A percentile compares a stretch with the other conserved stretches of the same genome.
phyloP scores from a whole-genome alignment of 1,140 invertebrate genomes.

The Andricus grossulariae region DNA sequence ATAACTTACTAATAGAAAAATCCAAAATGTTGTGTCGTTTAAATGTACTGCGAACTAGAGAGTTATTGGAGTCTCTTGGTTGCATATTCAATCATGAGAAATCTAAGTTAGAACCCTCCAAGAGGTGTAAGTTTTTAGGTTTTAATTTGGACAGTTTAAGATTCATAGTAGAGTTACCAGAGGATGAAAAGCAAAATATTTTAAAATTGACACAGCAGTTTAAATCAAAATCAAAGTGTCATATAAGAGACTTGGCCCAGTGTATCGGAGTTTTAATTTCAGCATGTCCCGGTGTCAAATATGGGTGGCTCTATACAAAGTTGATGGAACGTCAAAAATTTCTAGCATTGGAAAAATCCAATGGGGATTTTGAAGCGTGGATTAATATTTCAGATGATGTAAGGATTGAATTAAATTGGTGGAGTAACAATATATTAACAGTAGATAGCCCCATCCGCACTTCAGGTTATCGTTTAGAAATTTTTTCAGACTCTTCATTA shows the following conservation, averaged over 20 bases:
- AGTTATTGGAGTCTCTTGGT: constrained; percentile 36
- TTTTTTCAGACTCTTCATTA: constrained; percentile 37
- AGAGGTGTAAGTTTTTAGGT: constrained; percentile 38
- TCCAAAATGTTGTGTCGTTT: neutral
- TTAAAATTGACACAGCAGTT: neutral
- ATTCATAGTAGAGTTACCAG: neutral
- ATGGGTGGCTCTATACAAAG: constrained; percentile 22
- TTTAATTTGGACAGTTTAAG: constrained; percentile 34
- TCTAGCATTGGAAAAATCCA: constrained; percentile 25
- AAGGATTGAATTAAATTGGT: constrained; percentile 32
- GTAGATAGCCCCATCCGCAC: neutral
- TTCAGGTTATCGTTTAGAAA: constrained; percentile 14
- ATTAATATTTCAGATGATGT: neutral
- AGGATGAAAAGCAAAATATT: neutral
- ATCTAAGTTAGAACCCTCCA: constrained; percentile 34
- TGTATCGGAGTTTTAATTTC: neutral
- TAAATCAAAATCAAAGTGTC: neutral
- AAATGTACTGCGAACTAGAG: neutral
- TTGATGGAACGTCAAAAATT: constrained; percentile 32
- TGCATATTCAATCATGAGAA: constrained; percentile 41
- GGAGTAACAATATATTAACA: constrained; percentile 16
- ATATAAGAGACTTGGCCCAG: constrained; percentile 34
- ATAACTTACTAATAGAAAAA: neutral
- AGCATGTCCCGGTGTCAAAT: no score
- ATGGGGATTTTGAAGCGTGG: constrained; percentile 18